phyloP scores from a whole-genome alignment of 2,113 vertebrate genomes.

The Plotosus lineatus region DNA sequence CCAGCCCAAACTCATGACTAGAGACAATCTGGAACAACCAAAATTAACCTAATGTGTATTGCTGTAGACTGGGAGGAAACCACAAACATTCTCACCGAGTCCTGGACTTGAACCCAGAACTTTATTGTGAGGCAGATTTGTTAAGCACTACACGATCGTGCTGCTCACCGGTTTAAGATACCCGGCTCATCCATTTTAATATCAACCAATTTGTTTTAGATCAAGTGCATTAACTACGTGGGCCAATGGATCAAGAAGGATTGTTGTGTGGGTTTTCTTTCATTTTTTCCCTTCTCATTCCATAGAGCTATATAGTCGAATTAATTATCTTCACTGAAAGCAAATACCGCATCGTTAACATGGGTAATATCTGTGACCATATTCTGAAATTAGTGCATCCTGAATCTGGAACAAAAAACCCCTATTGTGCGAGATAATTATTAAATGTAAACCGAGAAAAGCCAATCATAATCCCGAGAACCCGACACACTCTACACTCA shows the following conservation, averaged over 20 bases:
- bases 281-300: not conserved
- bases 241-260: not conserved
- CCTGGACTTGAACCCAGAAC: too few relatives aligned
- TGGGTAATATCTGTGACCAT: not conserved
- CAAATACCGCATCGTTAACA: not conserved
- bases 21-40: too few relatives aligned
- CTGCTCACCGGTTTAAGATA: too few relatives aligned
- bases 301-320: not conserved
- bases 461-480: not conserved
- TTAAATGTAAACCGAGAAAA: not conserved
- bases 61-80: too few relatives aligned
- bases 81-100: too few relatives aligned
- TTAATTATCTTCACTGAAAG: not conserved
- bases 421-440: not conserved
- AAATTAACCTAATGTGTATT: too few relatives aligned
- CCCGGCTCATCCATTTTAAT: not conserved
- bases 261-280: not conserved
- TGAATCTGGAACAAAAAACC: not conserved
- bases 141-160: too few relatives aligned
- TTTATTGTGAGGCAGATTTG: too few relatives aligned
- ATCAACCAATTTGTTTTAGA: not conserved
- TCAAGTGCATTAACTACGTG: not conserved
- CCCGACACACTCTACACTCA: not conserved
- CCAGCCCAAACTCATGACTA: too few relatives aligned
- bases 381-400: not conserved